Evolutionary conservation across 2,113 vertebrate genomes (phyloP), one percentile per base, ranked within the genome.

Genomic region (Paramormyrops kingsleyae): DNA sequence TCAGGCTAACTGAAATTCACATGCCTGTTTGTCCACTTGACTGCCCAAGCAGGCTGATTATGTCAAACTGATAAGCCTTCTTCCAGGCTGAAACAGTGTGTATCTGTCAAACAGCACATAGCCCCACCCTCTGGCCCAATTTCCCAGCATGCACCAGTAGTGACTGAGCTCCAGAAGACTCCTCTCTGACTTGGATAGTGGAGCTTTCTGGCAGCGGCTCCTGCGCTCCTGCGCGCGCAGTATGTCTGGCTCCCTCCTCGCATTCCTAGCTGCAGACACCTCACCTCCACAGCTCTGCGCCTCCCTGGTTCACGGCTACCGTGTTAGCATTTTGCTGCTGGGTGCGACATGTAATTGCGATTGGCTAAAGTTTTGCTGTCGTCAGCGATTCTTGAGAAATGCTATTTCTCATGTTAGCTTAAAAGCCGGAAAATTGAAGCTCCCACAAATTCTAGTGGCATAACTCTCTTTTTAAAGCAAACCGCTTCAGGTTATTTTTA

Each of bases 41-140:
- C 92, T 92, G 89, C 93, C 94, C 94, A 93, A 46, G 49, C 88
- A 21, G 31, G 90, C 92, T 47, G 91, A 94, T 95, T 93, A 95
- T 88, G 92, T 95, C 94, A 95, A 66, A 56, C 95, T 95, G 95
- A 95, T 95, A 92, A 89, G 91, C 91, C 80, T 91, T 92, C 90
- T 89, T 91, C 88, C 27, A 89, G 59, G 59, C 49, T 2, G 87
- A 90, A 66, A 39, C 19, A 13, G 46, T 19, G 24, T 52, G 85
- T 80, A 87, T 85, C 31, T 12, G 62, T 90, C 90, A 59, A 19
- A 42, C 9, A 87, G 21, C 52, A 42, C 87, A 17, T 44, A 56
- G 31, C 52, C 87, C 87, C 56, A n/a, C 52, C 27, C 74, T 42
- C 74, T 7, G 35, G 74, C 35, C 27, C 27, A 70, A 21, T 66